phyloP scores from a whole-genome alignment of 2,113 vertebrate species.

The Nerophis ophidion region DNA sequence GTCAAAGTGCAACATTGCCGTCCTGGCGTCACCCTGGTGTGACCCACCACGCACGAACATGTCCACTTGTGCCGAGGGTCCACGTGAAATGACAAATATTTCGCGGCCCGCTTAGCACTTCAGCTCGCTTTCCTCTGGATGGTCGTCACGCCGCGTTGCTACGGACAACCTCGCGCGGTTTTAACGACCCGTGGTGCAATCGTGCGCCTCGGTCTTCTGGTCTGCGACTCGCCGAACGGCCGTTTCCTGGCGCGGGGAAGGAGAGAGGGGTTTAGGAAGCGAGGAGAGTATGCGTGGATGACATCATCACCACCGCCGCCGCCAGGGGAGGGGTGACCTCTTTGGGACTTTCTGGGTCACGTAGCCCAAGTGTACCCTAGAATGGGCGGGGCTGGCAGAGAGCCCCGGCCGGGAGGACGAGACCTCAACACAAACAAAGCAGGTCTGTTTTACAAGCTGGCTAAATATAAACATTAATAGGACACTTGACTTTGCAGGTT shows the following conservation, averaged over 20 bases:
- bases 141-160: not conserved
- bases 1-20: not conserved
- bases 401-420: not conserved
- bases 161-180: not conserved
- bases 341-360: slow-evolving; percentile 1
- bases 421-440: slow-evolving; percentile 5
- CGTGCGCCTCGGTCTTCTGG: not conserved
- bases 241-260: not conserved
- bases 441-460: not conserved
- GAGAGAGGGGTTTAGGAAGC: no score
- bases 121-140: not conserved
- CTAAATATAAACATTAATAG: slow-evolving; percentile 7
- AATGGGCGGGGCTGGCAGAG: not conserved
- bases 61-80: not conserved
- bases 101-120: not conserved
- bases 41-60: not conserved
- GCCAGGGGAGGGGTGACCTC: not conserved
- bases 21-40: not conserved
- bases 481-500: slow-evolving; percentile 4
- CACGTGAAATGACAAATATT: not conserved
- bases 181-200: not conserved
- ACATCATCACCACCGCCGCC: no score
- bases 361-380: slow-evolving; percentile 1
- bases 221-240: not conserved
- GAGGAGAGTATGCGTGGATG: no score